These are phyloP conservation scores for Trachemys scripta DNA, from an alignment of 2,113 vertebrate species.

Conservation along the genomic window DNA sequence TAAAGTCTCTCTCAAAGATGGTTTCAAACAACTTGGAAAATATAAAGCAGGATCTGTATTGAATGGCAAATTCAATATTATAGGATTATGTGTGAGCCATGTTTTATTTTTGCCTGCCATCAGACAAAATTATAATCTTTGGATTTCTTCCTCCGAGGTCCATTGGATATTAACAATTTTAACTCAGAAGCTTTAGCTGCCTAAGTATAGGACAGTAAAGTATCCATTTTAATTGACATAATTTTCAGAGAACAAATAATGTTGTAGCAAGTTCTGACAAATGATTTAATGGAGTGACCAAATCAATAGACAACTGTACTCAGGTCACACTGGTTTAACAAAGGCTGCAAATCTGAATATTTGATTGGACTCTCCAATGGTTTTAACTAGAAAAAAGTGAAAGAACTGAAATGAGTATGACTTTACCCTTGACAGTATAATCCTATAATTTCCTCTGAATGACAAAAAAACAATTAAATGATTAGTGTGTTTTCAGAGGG, in stretches of 20 bases:
- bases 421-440: neutral
- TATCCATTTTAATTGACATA: neutral
- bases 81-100: neutral
- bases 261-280: neutral
- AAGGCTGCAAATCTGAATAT: neutral
- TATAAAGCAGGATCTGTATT: neutral
- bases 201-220: neutral
- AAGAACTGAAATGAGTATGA: neutral
- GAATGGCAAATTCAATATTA: neutral
- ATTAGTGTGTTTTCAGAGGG: neutral
- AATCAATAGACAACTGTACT: neutral
- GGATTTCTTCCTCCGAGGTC: neutral
- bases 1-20: neutral
- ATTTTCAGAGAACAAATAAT: neutral
- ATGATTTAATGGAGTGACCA: neutral
- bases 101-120: neutral
- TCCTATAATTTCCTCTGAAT: neutral
- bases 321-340: neutral
- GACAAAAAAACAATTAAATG: neutral
- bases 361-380: neutral
- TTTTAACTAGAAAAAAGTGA: neutral
- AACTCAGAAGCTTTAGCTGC: neutral
- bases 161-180: neutral
- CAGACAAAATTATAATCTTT: neutral
- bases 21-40: neutral